Evolutionary conservation across 2,888 invertebrate species (phyloP), one percentile per base, ranked within the genome.

Genomic region (Macrosoma leucophasiata): DNA sequence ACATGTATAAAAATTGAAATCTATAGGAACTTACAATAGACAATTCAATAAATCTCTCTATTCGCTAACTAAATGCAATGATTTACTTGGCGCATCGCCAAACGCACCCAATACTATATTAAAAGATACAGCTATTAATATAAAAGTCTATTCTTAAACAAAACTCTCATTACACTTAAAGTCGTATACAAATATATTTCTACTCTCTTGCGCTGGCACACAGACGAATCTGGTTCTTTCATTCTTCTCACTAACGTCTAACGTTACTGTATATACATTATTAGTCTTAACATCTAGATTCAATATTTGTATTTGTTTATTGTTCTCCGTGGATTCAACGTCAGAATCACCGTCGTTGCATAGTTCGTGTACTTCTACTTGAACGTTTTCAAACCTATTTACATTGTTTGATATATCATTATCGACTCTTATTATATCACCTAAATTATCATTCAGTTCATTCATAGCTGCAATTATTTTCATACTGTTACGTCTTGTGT

Each of bases 121-220:
- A 37, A 24, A 41, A 39, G n/a, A 21, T 22, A 22, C 9, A 22
- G 13, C 14, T 4, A n/a, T 19, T 10, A 23, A 28, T 31, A 36
- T 21, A 46, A 41, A 44, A 39, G 24, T 40, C 33, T 15, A 4
- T 36, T n/a, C 34, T 50, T 49, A 84, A 46, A 84, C 84, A 55
- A 84, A 84, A 73, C 84, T 84, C 42, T 84, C 84, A 50, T 84
- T 84, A 63, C 72, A 71, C 52, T 62, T 78, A 65, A 76, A 79
- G 59, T 84, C 79, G 71, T 81, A 82, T 78, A 84, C 81, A 76
- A 79, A 77, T 73, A 81, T 78, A 70, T 78, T 81, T 61, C 68
- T 65, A 44, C 54, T 75, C 36, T 81, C 81, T 45, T 72, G 68
- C 44, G 65, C 58, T 41, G 82, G 82, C 44, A 81, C 73, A 52